Conservation (phyloP, 2,113 vertebrate genomes). For the Glaucidium brasilianum region DNA sequence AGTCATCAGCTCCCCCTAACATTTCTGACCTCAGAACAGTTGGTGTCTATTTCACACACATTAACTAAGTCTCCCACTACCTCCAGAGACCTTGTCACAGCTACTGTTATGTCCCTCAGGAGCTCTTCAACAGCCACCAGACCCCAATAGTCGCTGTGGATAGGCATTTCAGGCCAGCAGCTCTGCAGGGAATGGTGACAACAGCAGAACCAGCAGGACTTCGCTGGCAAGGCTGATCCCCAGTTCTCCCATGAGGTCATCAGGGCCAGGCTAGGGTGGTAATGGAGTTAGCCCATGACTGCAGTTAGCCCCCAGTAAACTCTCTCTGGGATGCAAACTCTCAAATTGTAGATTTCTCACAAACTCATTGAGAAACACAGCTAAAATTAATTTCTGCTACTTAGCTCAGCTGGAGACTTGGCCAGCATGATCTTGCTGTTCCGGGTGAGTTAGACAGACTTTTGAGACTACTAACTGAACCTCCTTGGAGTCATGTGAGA, state of each 20-base stretch:
- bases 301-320: no score
- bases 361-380: neutral
- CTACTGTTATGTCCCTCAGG: neutral
- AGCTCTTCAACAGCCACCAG: neutral
- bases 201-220: neutral
- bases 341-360: neutral
- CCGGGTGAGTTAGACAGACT: neutral
- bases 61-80: neutral
- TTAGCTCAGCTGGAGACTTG: neutral
- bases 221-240: neutral
- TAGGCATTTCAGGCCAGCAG: neutral
- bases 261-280: neutral
- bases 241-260: neutral
- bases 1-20: neutral
- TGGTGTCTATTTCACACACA: neutral
- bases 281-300: neutral
- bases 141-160: rapidly evolving
- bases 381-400: neutral
- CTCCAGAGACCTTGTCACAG: neutral
- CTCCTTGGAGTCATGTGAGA: neutral
- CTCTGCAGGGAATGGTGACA: rapidly evolving
- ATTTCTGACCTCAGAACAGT: neutral
- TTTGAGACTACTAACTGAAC: neutral
- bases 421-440: neutral
- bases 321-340: neutral